Percentiles rank a stretch among this genome's conserved stretches.
Conservation (phyloP, 2,888 invertebrate species). For the Chromoteleia sp. region DNA sequence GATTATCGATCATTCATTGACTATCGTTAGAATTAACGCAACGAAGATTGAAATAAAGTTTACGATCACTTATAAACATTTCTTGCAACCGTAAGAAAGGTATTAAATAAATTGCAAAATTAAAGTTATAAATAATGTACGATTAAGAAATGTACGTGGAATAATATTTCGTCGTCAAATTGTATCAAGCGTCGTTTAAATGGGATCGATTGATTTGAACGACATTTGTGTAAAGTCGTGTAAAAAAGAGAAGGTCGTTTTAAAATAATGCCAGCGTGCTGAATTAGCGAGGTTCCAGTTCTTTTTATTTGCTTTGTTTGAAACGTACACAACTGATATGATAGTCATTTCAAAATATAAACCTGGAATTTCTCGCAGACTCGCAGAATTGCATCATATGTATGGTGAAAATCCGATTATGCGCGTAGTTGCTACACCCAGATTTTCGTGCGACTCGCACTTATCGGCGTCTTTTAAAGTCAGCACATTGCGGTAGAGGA, state of each 20-base stretch:
- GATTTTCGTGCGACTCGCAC: constrained; percentile 22
- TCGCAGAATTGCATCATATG: constrained; percentile 13
- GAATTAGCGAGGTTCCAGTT: neutral
- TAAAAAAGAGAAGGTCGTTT: constrained; percentile 1
- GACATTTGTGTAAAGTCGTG: too few relatives aligned
- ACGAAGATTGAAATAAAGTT: too few relatives aligned
- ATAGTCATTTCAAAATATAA: constrained; percentile 16
- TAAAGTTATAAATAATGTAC: too few relatives aligned
- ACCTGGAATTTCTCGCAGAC: constrained; percentile 16
- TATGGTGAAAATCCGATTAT: constrained; percentile 34
- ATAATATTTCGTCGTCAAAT: too few relatives aligned
- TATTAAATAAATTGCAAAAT: too few relatives aligned
- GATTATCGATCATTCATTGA: too few relatives aligned
- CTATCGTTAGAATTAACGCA: too few relatives aligned
- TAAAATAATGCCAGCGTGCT: neutral
- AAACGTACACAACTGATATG: neutral
- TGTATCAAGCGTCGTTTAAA: too few relatives aligned
- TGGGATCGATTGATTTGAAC: too few relatives aligned
- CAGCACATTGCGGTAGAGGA: constrained; percentile 12
- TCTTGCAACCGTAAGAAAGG: too few relatives aligned
- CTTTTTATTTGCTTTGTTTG: constrained; percentile 6
- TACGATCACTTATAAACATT: too few relatives aligned
- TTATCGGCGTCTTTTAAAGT: constrained; percentile 28
- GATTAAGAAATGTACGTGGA: too few relatives aligned
- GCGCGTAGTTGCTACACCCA: constrained; percentile 8